Evolutionary conservation across 2,113 vertebrate species (phyloP), one percentile per base, ranked within the genome.

Genomic region (Prionailurus bengalensis): DNA sequence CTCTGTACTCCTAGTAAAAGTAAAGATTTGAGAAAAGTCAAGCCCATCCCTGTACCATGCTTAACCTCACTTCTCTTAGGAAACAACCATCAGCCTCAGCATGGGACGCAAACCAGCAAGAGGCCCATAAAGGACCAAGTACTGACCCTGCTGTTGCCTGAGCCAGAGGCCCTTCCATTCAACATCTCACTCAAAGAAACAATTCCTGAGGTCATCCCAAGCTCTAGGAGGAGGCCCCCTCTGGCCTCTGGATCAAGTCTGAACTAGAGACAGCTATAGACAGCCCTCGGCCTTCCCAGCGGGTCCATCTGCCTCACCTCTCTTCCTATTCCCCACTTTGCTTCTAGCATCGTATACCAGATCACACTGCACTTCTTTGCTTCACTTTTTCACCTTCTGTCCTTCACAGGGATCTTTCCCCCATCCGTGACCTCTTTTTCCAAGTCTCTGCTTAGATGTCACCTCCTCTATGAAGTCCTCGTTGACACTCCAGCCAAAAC

Each of bases 141-240:
- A 16, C 53, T 29, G 63, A 23, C 86, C 84, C 31, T 9, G 31
- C 73, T 36, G 23, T 12, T 15, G 1, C 58, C 51, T 42, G 31
- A 29, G 68, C 16, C 36, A 63, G 48, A 82, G 0, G 10, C 31
- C n/a, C 45, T 70, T 36, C 58, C 33, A 58, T 17, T 48, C n/a
- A 36, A 27, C 17, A 6, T 25, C 33, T 27, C 91, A 80, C 36
- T 31, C 33, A 81, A 85, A 68, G 9, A 90, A 82, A 78, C 29
- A 16, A 93, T 12, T 73, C 88, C 82, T 70, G 13, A 89, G 55
- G 9, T 86, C 70, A 55, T 13, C 53, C 0, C 13, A 94, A 81
- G 63, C 31, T 65, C 61, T 9, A 13, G 1, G 12, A 31, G 6
- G 0, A n/a, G 36, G 6, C 0, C 29, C 48, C 4, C n/a, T 31